Percentiles rank a stretch among this genome's conserved stretches.
These are phyloP conservation scores for Teleiodes luculella DNA, from an alignment of 2,888 invertebrate genomes.

Conservation along the genomic window DNA sequence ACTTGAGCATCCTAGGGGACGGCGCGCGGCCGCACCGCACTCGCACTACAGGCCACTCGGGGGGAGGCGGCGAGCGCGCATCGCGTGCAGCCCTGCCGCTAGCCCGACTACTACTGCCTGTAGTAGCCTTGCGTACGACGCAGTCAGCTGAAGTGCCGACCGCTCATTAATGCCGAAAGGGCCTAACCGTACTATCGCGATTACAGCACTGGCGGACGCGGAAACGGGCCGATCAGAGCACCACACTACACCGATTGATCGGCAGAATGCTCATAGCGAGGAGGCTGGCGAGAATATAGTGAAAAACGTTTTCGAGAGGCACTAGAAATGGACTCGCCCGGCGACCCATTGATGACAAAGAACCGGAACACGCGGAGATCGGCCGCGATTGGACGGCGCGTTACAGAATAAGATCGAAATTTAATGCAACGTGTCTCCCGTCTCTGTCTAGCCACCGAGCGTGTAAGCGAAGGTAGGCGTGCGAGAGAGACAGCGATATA, in stretches of 20 bases:
- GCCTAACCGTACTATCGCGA: constrained; percentile 50
- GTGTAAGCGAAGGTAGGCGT: constrained; percentile 32
- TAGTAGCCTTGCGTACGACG: constrained; percentile 71
- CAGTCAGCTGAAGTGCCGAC: constrained; percentile 77
- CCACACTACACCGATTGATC: not conserved
- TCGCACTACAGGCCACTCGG: constrained; percentile 29
- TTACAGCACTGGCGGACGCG: constrained; percentile 36
- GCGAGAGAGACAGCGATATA: constrained; percentile 46
- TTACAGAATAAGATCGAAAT: constrained; percentile 75
- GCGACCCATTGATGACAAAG: constrained; percentile 86
- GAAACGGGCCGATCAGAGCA: not conserved
- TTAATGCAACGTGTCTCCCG: constrained; percentile 56
- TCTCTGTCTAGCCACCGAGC: constrained; percentile 47
- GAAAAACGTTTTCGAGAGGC: constrained; percentile 54
- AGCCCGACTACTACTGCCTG: constrained; percentile 53
- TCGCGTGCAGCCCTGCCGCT: constrained; percentile 51
- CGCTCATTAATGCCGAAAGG: constrained; percentile 66
- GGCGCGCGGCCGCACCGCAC: constrained; percentile 51
- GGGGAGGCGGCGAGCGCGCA: constrained; percentile 34
- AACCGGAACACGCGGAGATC: constrained; percentile 80
- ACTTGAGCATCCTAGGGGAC: constrained; percentile 86
- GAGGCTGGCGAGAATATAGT: constrained; percentile 44
- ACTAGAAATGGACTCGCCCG: constrained; percentile 79
- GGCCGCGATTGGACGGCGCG: constrained; percentile 80
- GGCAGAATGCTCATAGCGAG: constrained; percentile 19